These are phyloP conservation scores for Hyperoodon ampullatus DNA, from an alignment of 2,113 vertebrate species.

Conservation along the genomic window DNA sequence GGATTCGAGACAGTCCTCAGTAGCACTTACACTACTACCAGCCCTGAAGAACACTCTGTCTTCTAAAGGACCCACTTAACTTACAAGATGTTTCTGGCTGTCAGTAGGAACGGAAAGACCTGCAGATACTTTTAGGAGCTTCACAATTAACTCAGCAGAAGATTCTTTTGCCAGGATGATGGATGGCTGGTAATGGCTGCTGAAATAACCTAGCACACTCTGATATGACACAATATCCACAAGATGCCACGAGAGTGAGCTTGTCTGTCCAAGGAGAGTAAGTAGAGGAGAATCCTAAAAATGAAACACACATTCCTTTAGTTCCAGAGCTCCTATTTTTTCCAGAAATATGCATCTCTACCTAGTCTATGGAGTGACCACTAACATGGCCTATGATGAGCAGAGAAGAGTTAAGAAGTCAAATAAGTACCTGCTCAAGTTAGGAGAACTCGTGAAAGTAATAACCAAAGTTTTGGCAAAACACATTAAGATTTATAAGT, in stretches of 20 bases:
- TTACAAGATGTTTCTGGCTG: conserved; percentile 89
- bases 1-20: neutral
- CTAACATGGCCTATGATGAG: neutral
- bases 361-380: neutral
- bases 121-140: conserved; percentile 92
- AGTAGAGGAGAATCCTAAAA: conserved; percentile 92
- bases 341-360: neutral
- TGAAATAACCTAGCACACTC: conserved; percentile 92
- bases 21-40: neutral
- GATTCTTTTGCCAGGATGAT: conserved; percentile 90
- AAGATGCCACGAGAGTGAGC: conserved; percentile 94
- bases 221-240: conserved; percentile 93
- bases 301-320: conserved; percentile 15
- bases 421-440: neutral
- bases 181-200: conserved; percentile 93
- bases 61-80: conserved; percentile 60
- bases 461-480: neutral
- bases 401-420: neutral
- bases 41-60: neutral
- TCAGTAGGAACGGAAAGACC: conserved; percentile 89
- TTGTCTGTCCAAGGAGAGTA: conserved; percentile 93
- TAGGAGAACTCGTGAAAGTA: neutral
- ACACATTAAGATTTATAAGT: neutral
- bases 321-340: neutral
- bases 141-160: conserved; percentile 89